Evolutionary conservation across 2,888 invertebrate genomes (phyloP), one percentile per base, ranked within the genome.

Genomic region (Scelioninae gen. 2): DNA sequence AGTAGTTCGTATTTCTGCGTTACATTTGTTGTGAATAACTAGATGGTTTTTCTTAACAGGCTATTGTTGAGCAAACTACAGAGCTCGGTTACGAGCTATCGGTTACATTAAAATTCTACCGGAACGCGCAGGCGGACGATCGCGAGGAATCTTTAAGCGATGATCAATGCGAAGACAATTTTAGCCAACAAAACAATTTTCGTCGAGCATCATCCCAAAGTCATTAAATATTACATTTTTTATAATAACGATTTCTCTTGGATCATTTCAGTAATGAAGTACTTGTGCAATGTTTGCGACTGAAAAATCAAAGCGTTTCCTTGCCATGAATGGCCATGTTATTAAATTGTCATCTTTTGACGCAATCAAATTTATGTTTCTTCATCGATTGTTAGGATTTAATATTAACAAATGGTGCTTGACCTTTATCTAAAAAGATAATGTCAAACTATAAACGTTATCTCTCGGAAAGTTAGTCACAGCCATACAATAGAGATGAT

Each of bases 391-490:
- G 37, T 64, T 64, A 64, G 45, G 13, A 53, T 64, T 64, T 55
- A 45, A 64, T 64, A 53, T 46, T 25, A 53, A 53, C 64, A 28
- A 53, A 53, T 28, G 53, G 22, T 16, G 33, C 5, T 19, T 64
- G 46, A 46, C 64, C 64, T 64, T 64, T 64, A 53, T 45, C 64
- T 64, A 18, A 45, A 37, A 35, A 53, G 64, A 55, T 64, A 53
- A 55, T 64, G 64, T 35, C 64, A 52, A 50, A 48, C 39, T 15
- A 18, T 28, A 31, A 18, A 6, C 28, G 48, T 50, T 13, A 35
- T 39, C 33, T 46, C 2, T n/a, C 33, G 1, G 31, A 4, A 52
- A 52, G 33, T 63, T 52, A 22, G 22, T 63, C 35, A 22, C 13
- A 13, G 18, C 2, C 10, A 48, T 18, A 50, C 35, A 61, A 61